These are phyloP conservation scores for Ptychadena robeensis DNA, from an alignment of 2,797 vertebrate species.

Conservation along the genomic window DNA sequence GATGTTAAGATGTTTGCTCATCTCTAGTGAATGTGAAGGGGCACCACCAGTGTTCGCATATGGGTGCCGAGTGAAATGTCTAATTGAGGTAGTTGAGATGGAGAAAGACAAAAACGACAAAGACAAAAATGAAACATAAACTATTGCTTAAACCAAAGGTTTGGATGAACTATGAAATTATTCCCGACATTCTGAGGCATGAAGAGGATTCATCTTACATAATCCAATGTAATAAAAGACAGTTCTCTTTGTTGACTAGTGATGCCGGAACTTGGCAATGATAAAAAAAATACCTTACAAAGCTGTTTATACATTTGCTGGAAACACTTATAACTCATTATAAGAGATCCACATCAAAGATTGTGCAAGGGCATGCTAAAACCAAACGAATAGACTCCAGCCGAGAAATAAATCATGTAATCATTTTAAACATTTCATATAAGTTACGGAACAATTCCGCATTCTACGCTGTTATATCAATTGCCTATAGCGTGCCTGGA, in stretches of 20 bases:
- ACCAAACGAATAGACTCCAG: neutral
- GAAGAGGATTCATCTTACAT: neutral
- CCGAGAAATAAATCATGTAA: neutral
- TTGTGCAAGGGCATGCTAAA: neutral
- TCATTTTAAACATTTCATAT: neutral
- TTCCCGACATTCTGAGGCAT: neutral
- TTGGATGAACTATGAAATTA: neutral
- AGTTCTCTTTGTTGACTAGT: neutral
- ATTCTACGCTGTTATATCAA: conserved; percentile 1
- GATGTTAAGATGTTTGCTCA: neutral
- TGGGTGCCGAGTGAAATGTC: neutral
- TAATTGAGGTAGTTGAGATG: neutral
- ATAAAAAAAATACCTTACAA: neutral
- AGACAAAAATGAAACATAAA: neutral
- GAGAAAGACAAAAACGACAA: neutral
- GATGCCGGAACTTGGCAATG: neutral
- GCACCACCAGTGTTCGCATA: neutral
- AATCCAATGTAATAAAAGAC: neutral
- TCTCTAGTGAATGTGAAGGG: neutral
- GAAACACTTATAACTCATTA: neutral
- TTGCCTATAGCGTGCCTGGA: neutral
- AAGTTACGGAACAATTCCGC: neutral
- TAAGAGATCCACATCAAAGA: neutral
- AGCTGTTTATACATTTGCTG: neutral
- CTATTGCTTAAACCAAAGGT: conserved; percentile 2